Percentiles rank a stretch among this genome's conserved stretches.
These are phyloP conservation scores for Phoeniculus purpureus DNA, from an alignment of 2,797 vertebrate genomes.

Conservation along the genomic window DNA sequence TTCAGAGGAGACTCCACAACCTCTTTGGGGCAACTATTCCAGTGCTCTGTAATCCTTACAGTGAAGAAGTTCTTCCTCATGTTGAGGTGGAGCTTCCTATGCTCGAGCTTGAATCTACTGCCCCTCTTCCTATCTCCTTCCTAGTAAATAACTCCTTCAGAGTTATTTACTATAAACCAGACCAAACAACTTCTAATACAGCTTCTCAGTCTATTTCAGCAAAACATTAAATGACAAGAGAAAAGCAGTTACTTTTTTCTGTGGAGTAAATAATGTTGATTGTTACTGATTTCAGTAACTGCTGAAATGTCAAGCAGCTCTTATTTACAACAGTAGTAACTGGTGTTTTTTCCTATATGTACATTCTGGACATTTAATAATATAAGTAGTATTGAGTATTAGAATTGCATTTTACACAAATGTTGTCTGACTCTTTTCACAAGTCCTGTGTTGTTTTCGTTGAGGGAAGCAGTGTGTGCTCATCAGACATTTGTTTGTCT, in stretches of 20 bases:
- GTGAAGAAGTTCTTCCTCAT: too few relatives aligned
- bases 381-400: not conserved
- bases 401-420: not conserved
- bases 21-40: too few relatives aligned
- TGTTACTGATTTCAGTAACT: not conserved
- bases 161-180: not conserved
- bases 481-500: not conserved
- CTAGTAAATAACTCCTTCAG: too few relatives aligned
- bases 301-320: not conserved
- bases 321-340: conserved; percentile 7
- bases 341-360: not conserved
- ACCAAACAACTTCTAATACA: not conserved
- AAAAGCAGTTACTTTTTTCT: not conserved
- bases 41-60: too few relatives aligned
- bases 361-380: not conserved
- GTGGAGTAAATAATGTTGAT: conserved; percentile 33
- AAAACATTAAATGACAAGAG: conserved; percentile 40
- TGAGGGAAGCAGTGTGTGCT: not conserved
- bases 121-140: too few relatives aligned
- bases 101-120: too few relatives aligned
- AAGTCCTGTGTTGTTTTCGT: not conserved
- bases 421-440: not conserved
- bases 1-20: too few relatives aligned
- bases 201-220: not conserved
- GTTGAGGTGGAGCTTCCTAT: too few relatives aligned